Conservation (phyloP, 2,797 vertebrate genomes). For the Diplodus sargus region DNA sequence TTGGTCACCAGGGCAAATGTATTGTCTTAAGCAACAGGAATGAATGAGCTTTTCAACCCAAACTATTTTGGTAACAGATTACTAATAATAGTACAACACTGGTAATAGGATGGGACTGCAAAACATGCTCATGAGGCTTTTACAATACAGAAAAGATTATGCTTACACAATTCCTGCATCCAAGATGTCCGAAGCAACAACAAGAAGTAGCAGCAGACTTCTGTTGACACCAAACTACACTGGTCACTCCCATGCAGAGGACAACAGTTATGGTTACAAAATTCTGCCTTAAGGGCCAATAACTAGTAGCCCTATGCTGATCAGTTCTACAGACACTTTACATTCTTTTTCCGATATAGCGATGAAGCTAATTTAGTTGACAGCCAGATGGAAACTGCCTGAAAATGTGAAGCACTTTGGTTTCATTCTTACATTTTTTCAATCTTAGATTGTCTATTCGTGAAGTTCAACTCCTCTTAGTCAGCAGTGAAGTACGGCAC, state of each 20-base stretch:
- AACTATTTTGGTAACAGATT: constrained; percentile 13
- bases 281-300: not conserved
- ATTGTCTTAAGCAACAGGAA: constrained; percentile 14
- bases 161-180: constrained; percentile 9
- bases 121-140: constrained; percentile 6
- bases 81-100: not conserved
- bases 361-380: not conserved
- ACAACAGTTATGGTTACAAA: constrained; percentile 7
- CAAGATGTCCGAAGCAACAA: constrained; percentile 18
- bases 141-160: not conserved
- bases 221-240: constrained; percentile 10
- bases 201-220: constrained; percentile 3
- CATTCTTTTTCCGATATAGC: not conserved
- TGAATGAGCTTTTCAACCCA: constrained; percentile 7
- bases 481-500: constrained; percentile 7
- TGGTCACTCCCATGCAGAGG: not conserved
- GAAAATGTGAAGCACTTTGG: constrained; percentile 11
- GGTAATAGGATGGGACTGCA: not conserved
- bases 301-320: constrained; percentile 2
- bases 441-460: constrained; percentile 5
- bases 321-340: constrained; percentile 4
- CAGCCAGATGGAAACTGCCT: constrained; percentile 9
- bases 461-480: constrained; percentile 18
- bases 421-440: constrained; percentile 16
- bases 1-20: constrained; percentile 1